Evolutionary conservation across 2,888 invertebrate genomes (phyloP), one percentile per base, ranked within the genome.

Genomic region (Ommatoiulus sabulosus): DNA sequence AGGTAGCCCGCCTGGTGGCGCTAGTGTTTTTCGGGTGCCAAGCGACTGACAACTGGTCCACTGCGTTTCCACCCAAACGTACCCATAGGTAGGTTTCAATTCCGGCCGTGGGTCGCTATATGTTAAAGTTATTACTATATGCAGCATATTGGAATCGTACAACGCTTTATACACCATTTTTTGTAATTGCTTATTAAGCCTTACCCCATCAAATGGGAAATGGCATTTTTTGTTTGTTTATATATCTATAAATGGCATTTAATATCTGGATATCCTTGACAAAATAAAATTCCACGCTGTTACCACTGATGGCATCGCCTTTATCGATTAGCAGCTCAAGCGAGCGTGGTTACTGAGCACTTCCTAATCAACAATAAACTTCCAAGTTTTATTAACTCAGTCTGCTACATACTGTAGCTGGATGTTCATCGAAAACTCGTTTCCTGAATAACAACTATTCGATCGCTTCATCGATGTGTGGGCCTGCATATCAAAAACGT

Each of bases 291-390:
- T 24, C 3, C 17, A 63, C n/a, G 17, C 3, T 63, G 63, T 63
- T 63, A 63, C 63, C 72, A 10, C 72, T 24, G 8, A 24, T 72
- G 24, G 72, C 24, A 72, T n/a, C 20, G n/a, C 63, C 20, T 63
- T 63, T 63, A 0, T 63, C n/a, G n/a, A 63, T 20, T 24, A 72
- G 20, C 24, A 72, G 72, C 72, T 72, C 24, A 20, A 72, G 72
- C 24, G 10, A 72, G 24, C 8, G 7, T 72, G 24, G 72, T 72
- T 72, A 8, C 72, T 12, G 20, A 72, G 72, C 72, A 72, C 72
- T 72, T 72, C 72, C 72, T 72, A 72, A 72, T 72, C 72, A 72
- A 72, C 72, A 72, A 72, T 72, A 72, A 72, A 72, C 72, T 72
- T 24, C 52, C 72, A 72, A 72, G 8, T 72, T 72, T 72, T 72